phyloP scores from a whole-genome alignment of 2,797 vertebrate species.

The Chaenodraco wilsoni region DNA sequence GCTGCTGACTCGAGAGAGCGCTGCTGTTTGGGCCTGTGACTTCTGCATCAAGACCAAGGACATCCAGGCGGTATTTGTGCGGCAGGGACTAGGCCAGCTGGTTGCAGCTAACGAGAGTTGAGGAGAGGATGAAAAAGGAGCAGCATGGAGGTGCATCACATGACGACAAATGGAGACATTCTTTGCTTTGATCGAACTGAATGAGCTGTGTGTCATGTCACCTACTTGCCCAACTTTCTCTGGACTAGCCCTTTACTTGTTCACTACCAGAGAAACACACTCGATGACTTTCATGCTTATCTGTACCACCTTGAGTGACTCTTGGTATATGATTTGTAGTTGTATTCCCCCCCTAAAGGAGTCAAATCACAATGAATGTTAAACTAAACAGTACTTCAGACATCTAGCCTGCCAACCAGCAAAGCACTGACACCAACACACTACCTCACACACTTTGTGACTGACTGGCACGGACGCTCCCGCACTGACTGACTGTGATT shows the following conservation, averaged over 20 bases:
- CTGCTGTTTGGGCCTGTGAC: slow-evolving; percentile 97
- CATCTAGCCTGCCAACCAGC: slow-evolving; percentile 79
- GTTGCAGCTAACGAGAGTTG: slow-evolving; percentile 95
- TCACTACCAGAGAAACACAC: slow-evolving; percentile 66
- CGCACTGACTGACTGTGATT: slow-evolving; percentile 62
- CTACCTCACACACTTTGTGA: slow-evolving; percentile 85
- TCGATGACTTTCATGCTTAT: slow-evolving; percentile 72
- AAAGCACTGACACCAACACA: slow-evolving; percentile 87
- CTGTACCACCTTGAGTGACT: slow-evolving; percentile 80
- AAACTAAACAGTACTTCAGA: slow-evolving; percentile 67
- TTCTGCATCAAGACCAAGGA: slow-evolving; percentile 99
- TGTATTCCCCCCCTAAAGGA: slow-evolving; percentile 33
- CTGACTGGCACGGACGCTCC: slow-evolving; percentile 69
- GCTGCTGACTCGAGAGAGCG: slow-evolving; percentile 93
- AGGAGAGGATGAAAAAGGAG: slow-evolving; percentile 52
- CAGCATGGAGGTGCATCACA: slow-evolving; percentile 21
- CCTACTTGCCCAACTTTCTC: slow-evolving; percentile 62
- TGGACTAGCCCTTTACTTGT: slow-evolving; percentile 75
- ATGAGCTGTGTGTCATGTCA: slow-evolving; percentile 60
- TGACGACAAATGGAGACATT: slow-evolving; percentile 54
- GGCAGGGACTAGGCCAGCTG: slow-evolving; percentile 94
- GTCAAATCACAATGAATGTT: slow-evolving; percentile 78
- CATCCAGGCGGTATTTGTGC: slow-evolving; percentile 96
- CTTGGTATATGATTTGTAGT: slow-evolving; percentile 43
- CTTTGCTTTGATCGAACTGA: slow-evolving; percentile 57